Evolutionary conservation across 2,113 vertebrate species (phyloP).

Genomic region (Callipepla squamata): DNA sequence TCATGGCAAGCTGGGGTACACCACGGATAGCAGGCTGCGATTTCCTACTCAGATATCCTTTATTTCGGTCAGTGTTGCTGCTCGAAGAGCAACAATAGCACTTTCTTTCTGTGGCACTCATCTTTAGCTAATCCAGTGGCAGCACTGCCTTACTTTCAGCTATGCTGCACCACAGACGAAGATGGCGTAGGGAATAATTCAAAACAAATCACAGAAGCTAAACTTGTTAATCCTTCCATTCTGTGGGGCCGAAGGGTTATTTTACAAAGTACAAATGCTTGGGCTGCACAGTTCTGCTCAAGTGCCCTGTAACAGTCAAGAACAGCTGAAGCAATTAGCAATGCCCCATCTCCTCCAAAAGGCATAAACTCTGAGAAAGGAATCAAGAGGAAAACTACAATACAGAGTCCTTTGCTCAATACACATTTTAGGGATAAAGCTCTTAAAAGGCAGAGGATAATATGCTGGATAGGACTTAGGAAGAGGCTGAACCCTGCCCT

Average conservation of each 20-base stretch:
- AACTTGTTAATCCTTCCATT: conserved; percentile 41
- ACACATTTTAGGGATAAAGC: not conserved
- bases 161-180: not conserved
- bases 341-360: conserved; percentile 32
- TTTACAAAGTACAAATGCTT: conserved; percentile 16
- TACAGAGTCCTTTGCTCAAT: conserved; percentile 16
- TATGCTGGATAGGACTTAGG: not conserved
- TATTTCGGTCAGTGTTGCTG: conserved; percentile 11
- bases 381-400: conserved; percentile 38
- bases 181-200: not conserved
- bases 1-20: conserved; percentile 73
- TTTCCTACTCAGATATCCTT: conserved; percentile 54
- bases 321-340: conserved; percentile 50
- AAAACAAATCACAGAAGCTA: not conserved
- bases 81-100: not conserved
- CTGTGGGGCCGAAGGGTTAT: not conserved
- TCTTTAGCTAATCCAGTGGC: not conserved
- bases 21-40: conserved; percentile 56
- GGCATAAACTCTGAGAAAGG: conserved; percentile 5
- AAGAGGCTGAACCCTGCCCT: not conserved
- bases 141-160: not conserved
- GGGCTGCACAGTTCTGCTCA: not conserved
- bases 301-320: not conserved
- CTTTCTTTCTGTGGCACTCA: not conserved
- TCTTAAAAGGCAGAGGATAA: conserved; percentile 17